Percentiles rank a stretch among this genome's conserved stretches.
Conservation (phyloP, 2,888 invertebrate genomes). For the Oxystoma pomonae region DNA sequence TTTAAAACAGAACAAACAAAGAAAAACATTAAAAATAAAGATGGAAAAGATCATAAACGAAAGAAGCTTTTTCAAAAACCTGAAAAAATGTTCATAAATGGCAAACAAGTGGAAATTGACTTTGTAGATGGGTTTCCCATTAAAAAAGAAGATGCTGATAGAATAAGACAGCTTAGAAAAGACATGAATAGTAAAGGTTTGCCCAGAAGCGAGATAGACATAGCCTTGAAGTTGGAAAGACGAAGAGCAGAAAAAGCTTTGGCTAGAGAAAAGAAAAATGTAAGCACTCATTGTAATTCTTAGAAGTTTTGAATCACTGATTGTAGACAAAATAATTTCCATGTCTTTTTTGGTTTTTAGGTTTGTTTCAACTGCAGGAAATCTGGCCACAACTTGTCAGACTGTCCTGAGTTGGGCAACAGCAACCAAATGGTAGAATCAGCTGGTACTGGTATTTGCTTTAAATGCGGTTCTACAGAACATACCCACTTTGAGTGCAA, state of each 20-base stretch:
- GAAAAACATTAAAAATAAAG: slow-evolving; percentile 34
- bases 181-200: slow-evolving; percentile 64
- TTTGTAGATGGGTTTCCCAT: slow-evolving; percentile 70
- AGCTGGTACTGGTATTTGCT: slow-evolving; percentile 68
- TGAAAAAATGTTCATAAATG: slow-evolving; percentile 58
- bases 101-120: slow-evolving; percentile 57
- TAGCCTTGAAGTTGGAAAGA: slow-evolving; percentile 64
- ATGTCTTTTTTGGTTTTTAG: slow-evolving; percentile 33
- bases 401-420: slow-evolving; percentile 66
- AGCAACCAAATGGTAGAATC: slow-evolving; percentile 47
- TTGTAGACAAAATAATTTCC: background rate
- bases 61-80: slow-evolving; percentile 33
- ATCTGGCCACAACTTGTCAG: slow-evolving; percentile 74
- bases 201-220: slow-evolving; percentile 62
- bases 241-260: slow-evolving; percentile 69
- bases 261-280: slow-evolving; percentile 61
- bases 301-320: background rate
- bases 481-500: slow-evolving; percentile 73
- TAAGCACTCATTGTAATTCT: slow-evolving; percentile 49
- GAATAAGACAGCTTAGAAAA: slow-evolving; percentile 57
- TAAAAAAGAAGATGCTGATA: slow-evolving; percentile 64
- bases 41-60: slow-evolving; percentile 37
- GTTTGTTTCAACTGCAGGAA: slow-evolving; percentile 78
- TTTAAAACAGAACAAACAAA: slow-evolving; percentile 6
- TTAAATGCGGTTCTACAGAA: slow-evolving; percentile 87